Percentiles rank a stretch among this genome's conserved stretches.
These are phyloP conservation scores for Boleophthalmus pectinirostris DNA, from an alignment of 2,113 vertebrate species.

Conservation along the genomic window DNA sequence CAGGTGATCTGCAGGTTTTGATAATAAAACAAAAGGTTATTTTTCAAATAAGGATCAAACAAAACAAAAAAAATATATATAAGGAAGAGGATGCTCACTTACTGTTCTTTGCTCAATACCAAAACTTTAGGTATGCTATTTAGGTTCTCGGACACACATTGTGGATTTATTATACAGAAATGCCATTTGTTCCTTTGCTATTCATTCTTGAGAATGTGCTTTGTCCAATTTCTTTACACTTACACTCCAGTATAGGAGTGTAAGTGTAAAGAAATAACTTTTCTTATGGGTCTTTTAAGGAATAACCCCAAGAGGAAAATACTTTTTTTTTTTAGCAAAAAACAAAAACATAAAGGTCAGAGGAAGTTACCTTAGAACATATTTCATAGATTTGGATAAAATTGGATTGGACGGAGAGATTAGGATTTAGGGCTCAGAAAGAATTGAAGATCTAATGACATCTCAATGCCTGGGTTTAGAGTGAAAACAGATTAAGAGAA, in stretches of 20 bases:
- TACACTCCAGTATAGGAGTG: neutral
- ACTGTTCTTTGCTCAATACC: slow-evolving; percentile 37
- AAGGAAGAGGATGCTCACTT: slow-evolving; percentile 53
- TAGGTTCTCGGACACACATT: slow-evolving; percentile 50
- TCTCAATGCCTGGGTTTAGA: too few species aligned
- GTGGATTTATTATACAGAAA: slow-evolving; percentile 55
- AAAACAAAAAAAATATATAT: slow-evolving; percentile 43
- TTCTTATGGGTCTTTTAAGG: too few species aligned
- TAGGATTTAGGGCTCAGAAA: too few species aligned
- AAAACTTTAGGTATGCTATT: slow-evolving; percentile 33
- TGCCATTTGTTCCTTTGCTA: slow-evolving; percentile 20
- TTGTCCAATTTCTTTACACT: slow-evolving; percentile 44
- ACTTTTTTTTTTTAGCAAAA: too few species aligned
- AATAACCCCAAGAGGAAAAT: too few species aligned
- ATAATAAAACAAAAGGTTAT: slow-evolving; percentile 53
- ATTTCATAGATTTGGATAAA: too few species aligned
- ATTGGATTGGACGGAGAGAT: too few species aligned
- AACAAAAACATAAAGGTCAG: too few species aligned
- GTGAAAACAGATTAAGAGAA: too few species aligned
- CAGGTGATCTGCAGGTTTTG: slow-evolving; percentile 27
- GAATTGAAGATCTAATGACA: too few species aligned
- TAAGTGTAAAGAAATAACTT: too few species aligned
- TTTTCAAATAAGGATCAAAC: slow-evolving; percentile 29
- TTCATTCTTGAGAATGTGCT: slow-evolving; percentile 32
- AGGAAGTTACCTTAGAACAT: too few species aligned